These are phyloP conservation scores for Aphaenogaster floridana DNA, from an alignment of 1,140 invertebrate species.

Conservation along the genomic window DNA sequence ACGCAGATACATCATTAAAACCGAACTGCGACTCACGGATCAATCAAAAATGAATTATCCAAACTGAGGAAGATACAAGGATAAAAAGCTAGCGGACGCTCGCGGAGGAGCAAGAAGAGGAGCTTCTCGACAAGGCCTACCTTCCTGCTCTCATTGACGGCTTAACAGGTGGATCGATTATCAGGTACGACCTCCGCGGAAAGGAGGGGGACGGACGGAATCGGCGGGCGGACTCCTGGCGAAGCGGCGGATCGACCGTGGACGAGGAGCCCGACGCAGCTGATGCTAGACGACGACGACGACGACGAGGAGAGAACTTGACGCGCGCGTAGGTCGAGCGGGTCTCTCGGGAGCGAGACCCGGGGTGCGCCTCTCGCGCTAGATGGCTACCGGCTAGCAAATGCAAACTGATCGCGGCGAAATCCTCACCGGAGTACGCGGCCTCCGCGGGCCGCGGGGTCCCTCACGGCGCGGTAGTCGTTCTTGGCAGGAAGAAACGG, in stretches of 20 bases:
- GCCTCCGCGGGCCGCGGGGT: slow-evolving; percentile 51
- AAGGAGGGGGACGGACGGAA: not conserved
- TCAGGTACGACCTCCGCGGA: not conserved
- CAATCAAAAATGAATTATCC: not conserved
- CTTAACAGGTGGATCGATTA: slow-evolving; percentile 69
- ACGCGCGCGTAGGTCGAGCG: not conserved
- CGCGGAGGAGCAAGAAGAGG: not conserved
- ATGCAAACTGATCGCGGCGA: slow-evolving; percentile 74
- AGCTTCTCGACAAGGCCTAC: slow-evolving; percentile 25
- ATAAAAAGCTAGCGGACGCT: not conserved
- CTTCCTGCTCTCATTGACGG: slow-evolving; percentile 66
- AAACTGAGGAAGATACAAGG: not conserved
- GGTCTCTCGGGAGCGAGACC: not conserved
- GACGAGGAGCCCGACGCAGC: not conserved
- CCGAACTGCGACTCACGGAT: not conserved
- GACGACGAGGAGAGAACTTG: slow-evolving; percentile 18
- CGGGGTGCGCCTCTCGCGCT: slow-evolving; percentile 52
- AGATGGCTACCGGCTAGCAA: slow-evolving; percentile 69
- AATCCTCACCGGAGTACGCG: slow-evolving; percentile 65
- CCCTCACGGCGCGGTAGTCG: slow-evolving; percentile 80
- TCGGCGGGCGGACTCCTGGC: not conserved
- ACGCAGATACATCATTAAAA: not conserved
- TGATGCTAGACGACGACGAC: not conserved
- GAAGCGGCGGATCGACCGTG: not conserved
- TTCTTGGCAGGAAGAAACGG: slow-evolving; percentile 82